Base-by-base conservation (phyloP, 2,888 invertebrate genomes). In the Polymixis lichenea region DNA sequence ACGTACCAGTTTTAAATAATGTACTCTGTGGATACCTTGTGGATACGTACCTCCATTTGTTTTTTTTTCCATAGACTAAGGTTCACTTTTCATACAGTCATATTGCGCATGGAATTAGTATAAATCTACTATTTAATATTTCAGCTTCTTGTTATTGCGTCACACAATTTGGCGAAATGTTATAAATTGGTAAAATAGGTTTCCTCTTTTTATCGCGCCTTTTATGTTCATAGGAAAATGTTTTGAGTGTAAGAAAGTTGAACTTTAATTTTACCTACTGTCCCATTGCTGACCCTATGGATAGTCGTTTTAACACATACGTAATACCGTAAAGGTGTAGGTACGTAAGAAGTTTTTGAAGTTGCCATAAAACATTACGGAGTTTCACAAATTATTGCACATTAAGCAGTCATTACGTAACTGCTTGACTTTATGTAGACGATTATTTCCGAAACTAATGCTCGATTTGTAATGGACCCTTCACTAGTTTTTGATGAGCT, bases 391-490 rank as follows among this genome's bases (percentile, higher is more conserved):
- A 82, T 72, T 72, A 80, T 82, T 78, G 68, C 75, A 77, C 75
- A 77, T 84, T 70, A 83, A 75, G 51, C 32, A 78, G 55, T 56
- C 43, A 70, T 74, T 60, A 77, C 56, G 72, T 77, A 85, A 80
- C 77, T 77, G 70, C 72, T 78, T 79, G 51, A 75, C 71, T 84
- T 79, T 82, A 79, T 72, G 75, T 62, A 64, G 67, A 69, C 73
- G 69, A 74, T 82, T 80, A 82, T 83, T 72, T 79, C 69, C 80
- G 72, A 76, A 86, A 76, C 77, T 72, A 84, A 86, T 82, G 83
- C 72, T 70, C 74, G 64, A 78, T 81, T 86, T 62, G 73, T 72
- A 86, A 84, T 85, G 72, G 84, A 77, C 86, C 86, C 86, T 86
- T 85, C 86, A 84, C 85, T 78, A 72, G n/a, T 60, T 77, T 85